Evolutionary conservation across 2,797 vertebrate genomes (phyloP).

Genomic region (Hippopotamyrus pictus): DNA sequence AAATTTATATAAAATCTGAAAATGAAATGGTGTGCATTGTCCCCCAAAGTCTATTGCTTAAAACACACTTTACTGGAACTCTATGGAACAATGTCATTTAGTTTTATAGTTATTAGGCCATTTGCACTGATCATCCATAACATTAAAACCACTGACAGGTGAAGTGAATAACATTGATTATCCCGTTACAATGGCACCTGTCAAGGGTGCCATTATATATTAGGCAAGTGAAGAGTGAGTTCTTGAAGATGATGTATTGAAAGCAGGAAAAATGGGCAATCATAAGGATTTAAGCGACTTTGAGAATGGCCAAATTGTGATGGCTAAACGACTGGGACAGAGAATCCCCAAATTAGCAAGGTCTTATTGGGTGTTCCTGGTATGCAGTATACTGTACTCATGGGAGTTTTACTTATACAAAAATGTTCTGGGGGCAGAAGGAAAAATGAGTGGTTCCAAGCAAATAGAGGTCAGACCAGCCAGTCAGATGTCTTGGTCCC

Average conservation of each 20-base stretch:
- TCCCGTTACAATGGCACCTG: not conserved
- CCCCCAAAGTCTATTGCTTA: not conserved
- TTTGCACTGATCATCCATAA: not conserved
- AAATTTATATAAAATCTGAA: not conserved
- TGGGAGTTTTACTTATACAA: not conserved
- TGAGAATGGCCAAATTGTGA: not conserved
- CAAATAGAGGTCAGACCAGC: not conserved
- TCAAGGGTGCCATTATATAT: not conserved
- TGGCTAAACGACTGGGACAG: not conserved
- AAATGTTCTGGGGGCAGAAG: no score
- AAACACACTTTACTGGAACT: not conserved
- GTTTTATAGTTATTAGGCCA: not conserved
- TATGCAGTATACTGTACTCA: not conserved
- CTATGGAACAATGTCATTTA: not conserved
- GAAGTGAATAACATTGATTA: not conserved
- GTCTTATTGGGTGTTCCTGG: not conserved
- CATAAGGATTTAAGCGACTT: not conserved
- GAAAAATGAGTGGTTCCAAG: not conserved
- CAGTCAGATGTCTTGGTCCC: no score
- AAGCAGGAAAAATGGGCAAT: not conserved
- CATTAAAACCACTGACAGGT: not conserved
- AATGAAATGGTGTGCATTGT: not conserved
- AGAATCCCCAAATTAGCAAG: not conserved
- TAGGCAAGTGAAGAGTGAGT: not conserved
- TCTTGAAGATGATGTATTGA: not conserved